Conservation (phyloP, 2,888 invertebrate species). For the Melikaiella ostensackeni region DNA sequence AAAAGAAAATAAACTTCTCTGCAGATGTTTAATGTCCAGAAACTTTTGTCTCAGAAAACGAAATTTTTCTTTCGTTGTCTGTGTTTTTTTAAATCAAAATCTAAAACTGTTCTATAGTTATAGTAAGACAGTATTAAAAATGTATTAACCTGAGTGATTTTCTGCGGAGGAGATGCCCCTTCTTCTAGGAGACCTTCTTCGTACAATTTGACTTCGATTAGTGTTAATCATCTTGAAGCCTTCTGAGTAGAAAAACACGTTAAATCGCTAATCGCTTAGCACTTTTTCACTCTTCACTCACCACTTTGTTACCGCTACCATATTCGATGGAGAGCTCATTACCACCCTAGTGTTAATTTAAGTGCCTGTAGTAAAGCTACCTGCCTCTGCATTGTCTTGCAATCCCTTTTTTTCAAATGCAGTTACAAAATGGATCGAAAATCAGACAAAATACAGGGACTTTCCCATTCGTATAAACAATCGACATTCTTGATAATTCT, state of each 20-base stretch:
- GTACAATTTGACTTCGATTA: conserved; percentile 49
- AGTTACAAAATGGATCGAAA: neutral
- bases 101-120: too few species aligned
- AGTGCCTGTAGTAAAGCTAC: neutral
- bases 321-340: conserved; percentile 23
- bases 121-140: neutral
- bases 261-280: conserved; percentile 42
- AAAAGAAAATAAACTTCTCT: conserved; percentile 18
- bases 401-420: neutral
- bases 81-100: neutral
- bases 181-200: conserved; percentile 58
- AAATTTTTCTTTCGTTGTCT: neutral
- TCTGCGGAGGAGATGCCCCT: conserved; percentile 61
- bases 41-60: neutral
- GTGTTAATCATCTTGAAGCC: conserved; percentile 31
- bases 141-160: conserved; percentile 58
- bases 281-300: conserved; percentile 10
- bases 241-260: conserved; percentile 45
- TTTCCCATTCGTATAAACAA: neutral
- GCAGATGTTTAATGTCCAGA: neutral
- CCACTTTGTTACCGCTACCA: conserved; percentile 6
- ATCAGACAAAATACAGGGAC: neutral
- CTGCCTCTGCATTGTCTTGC: neutral
- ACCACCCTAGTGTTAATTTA: conserved; percentile 44
- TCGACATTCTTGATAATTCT: conserved; percentile 7